Percentiles rank a stretch among this genome's conserved stretches.
Conservation (phyloP, 2,888 invertebrate species). For the Meghimatium bilineatum region DNA sequence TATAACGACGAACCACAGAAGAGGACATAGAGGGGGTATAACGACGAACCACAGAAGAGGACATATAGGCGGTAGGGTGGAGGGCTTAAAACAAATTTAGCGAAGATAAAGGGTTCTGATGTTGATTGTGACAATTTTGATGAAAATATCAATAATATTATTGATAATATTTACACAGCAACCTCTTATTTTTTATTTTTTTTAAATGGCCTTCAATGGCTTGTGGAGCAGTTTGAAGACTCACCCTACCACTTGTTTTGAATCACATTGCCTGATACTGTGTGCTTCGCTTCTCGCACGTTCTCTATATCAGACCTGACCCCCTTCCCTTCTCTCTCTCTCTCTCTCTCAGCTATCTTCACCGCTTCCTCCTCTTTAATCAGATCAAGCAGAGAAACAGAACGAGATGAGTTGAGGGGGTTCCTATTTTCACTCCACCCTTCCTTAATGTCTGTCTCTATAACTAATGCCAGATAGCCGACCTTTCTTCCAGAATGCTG, state of each 20-base stretch:
- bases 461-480: slow-evolving; percentile 19
- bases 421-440: neutral
- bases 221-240: neutral
- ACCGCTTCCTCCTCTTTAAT: neutral
- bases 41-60: too few species aligned
- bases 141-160: too few species aligned
- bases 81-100: too few species aligned
- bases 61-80: too few species aligned
- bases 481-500: neutral
- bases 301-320: neutral
- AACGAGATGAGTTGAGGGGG: neutral
- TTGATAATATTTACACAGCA: too few species aligned
- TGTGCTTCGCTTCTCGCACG: neutral
- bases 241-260: neutral
- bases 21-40: too few species aligned
- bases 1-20: too few species aligned
- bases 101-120: too few species aligned
- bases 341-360: neutral
- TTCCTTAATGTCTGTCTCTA: neutral
- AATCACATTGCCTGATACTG: neutral
- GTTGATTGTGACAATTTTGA: too few species aligned
- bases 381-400: neutral
- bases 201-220: neutral
- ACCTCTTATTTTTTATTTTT: too few species aligned
- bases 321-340: neutral